Conservation (phyloP, 2,797 vertebrate species). For the Enteromius treurensis region DNA sequence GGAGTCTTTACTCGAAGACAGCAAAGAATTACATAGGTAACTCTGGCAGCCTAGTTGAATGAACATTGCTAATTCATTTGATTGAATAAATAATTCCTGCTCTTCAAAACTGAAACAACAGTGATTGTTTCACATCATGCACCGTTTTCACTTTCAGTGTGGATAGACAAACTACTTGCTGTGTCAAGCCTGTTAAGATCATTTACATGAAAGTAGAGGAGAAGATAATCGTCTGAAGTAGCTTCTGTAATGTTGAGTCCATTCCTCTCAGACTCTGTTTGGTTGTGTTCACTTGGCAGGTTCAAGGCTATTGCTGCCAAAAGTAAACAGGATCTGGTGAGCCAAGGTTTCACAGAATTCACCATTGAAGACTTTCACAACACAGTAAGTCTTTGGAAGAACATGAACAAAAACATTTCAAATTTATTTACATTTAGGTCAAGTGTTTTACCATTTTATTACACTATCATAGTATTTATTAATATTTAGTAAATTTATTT, state of each 20-base stretch:
- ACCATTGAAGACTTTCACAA: slow-evolving; percentile 97
- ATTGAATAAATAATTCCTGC: not conserved
- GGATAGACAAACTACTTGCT: not conserved
- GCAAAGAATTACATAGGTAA: slow-evolving; percentile 88
- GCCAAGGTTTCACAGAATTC: slow-evolving; percentile 92
- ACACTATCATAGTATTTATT: not conserved
- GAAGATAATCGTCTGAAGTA: not conserved
- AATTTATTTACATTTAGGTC: not conserved
- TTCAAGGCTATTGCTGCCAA: slow-evolving; percentile 91
- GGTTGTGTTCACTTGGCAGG: slow-evolving; percentile 67
- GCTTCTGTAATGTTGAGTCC: not conserved
- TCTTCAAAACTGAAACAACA: not conserved
- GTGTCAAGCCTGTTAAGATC: not conserved
- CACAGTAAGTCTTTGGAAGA: slow-evolving; percentile 73
- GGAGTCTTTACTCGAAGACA: slow-evolving; percentile 88
- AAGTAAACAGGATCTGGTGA: slow-evolving; percentile 91
- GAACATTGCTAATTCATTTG: not conserved
- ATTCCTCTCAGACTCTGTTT: slow-evolving; percentile 12
- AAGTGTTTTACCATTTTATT: not conserved
- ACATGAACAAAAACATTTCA: not conserved
- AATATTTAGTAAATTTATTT: not conserved
- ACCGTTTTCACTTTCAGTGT: not conserved
- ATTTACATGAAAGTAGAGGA: not conserved
- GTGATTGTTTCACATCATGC: not conserved
- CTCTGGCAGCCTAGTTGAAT: not conserved